Conservation (phyloP, 2,113 vertebrate species). For the Syrmaticus mikado region DNA sequence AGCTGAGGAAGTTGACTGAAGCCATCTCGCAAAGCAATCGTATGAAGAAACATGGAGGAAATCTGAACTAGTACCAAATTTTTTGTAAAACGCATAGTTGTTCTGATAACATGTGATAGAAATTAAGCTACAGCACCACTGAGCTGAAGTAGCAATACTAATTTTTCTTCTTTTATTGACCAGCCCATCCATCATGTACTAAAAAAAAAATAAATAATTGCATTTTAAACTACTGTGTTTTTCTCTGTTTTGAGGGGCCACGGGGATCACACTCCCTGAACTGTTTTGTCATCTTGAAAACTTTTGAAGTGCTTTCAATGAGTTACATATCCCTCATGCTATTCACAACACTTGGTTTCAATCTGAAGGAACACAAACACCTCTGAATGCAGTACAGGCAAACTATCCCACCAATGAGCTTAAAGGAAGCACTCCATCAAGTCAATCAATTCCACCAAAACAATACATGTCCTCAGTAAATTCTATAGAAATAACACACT, state of each 20-base stretch:
- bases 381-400: rapidly evolving
- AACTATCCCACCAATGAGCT: rapidly evolving
- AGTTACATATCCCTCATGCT: background rate
- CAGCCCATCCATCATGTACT: background rate
- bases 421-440: background rate
- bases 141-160: background rate
- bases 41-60: background rate
- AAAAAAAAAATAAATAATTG: background rate
- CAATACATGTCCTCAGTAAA: background rate
- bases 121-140: background rate
- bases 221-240: background rate
- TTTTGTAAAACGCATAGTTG: background rate
- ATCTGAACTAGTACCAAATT: background rate
- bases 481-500: background rate
- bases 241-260: background rate
- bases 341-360: background rate
- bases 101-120: background rate
- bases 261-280: background rate
- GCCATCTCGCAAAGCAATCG: background rate
- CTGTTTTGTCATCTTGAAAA: background rate
- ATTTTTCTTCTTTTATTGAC: background rate
- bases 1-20: background rate
- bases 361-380: rapidly evolving
- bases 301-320: background rate
- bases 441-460: background rate